Conservation (phyloP, 2,888 invertebrate species). For the Nebria salina region DNA sequence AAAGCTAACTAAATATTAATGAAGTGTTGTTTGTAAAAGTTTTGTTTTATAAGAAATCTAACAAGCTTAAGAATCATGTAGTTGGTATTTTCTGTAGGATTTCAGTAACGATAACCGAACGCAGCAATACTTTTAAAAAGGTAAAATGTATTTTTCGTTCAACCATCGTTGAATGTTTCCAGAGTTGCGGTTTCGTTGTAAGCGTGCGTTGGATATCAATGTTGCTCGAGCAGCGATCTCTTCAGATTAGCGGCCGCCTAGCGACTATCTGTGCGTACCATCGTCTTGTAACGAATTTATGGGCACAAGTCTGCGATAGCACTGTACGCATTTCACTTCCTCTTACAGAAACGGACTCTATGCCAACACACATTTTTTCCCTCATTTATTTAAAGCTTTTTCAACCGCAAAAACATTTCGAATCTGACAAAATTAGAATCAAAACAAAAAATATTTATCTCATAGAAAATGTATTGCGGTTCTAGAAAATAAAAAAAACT, state of each 20-base stretch:
- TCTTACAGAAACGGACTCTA: neutral
- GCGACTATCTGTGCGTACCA: constrained; percentile 42
- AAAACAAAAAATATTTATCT: neutral
- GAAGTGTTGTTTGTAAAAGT: too few relatives aligned
- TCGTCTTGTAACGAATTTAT: constrained; percentile 44
- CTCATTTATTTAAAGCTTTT: neutral
- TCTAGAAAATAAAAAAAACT: too few relatives aligned
- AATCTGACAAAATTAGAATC: neutral
- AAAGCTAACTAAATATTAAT: too few relatives aligned
- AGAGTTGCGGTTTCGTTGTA: constrained; percentile 15
- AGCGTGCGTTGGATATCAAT: constrained; percentile 33
- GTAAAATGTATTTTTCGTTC: constrained; percentile 28
- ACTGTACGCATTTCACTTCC: constrained; percentile 16
- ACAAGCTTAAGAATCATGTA: constrained; percentile 21
- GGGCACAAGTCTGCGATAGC: constrained; percentile 29
- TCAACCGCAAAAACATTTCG: neutral
- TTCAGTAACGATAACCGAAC: constrained; percentile 27
- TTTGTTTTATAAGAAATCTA: constrained; percentile 29
- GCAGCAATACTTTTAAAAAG: constrained; percentile 27
- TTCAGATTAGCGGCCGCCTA: constrained; percentile 43
- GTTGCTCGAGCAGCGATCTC: constrained; percentile 35
- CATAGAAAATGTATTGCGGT: neutral
- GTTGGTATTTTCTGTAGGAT: neutral
- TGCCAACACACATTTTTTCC: neutral
- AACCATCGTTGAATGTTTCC: constrained; percentile 19